A percentile compares a stretch with the other conserved stretches of the same genome.
These are phyloP conservation scores for Ormyrus rosae DNA, from an alignment of 2,888 invertebrate species.

Conservation along the genomic window DNA sequence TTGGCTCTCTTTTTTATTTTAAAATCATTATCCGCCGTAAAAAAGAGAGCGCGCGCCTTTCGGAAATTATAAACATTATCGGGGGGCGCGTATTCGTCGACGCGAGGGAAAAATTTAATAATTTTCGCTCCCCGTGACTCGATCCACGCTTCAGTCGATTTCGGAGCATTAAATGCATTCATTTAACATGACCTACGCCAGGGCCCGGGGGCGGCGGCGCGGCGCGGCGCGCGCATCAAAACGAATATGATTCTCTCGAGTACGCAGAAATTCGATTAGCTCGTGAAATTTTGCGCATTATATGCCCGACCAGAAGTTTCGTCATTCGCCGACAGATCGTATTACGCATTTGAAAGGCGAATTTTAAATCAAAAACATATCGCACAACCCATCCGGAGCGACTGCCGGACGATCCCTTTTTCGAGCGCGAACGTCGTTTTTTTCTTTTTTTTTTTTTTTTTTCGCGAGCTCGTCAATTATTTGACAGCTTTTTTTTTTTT, in stretches of 20 bases:
- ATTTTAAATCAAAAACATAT: too few relatives aligned
- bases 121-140: background rate
- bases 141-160: slow-evolving; percentile 16
- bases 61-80: slow-evolving; percentile 12
- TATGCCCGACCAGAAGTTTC: slow-evolving; percentile 23
- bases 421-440: too few relatives aligned
- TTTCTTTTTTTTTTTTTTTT: too few relatives aligned
- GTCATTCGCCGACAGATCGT: slow-evolving; percentile 1
- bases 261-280: slow-evolving; percentile 46
- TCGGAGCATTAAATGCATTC: slow-evolving; percentile 24
- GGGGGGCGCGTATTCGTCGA: background rate
- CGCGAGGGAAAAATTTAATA: slow-evolving; percentile 15
- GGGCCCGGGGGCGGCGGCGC: too few relatives aligned
- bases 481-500: too few relatives aligned
- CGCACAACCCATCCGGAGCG: too few relatives aligned
- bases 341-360: slow-evolving; percentile 28
- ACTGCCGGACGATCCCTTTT: too few relatives aligned
- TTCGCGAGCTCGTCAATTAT: too few relatives aligned
- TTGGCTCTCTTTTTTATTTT: too few relatives aligned
- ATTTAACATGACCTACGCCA: slow-evolving; percentile 12
- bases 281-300: slow-evolving; percentile 38
- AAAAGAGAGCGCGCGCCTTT: background rate
- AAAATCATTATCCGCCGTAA: background rate
- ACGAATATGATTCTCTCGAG: slow-evolving; percentile 17
- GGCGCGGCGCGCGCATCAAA: background rate